These are phyloP conservation scores for Anoncus sp. DNA, from an alignment of 2,888 invertebrate genomes.

Conservation along the genomic window DNA sequence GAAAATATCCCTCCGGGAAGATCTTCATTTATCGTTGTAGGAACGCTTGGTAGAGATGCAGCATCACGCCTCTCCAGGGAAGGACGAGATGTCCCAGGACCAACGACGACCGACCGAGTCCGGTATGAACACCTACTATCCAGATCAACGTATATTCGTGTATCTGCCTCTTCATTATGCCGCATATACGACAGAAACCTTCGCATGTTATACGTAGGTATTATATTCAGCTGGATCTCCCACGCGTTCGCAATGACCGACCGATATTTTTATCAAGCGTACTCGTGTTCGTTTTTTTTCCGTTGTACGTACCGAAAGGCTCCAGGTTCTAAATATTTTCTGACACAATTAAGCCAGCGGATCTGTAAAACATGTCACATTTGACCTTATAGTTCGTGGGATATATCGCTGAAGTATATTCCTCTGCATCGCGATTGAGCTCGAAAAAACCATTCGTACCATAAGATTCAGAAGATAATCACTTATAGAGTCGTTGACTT, in stretches of 20 bases:
- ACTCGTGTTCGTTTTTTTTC: slow-evolving; percentile 41
- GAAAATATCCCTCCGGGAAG: slow-evolving; percentile 56
- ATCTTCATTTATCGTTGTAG: slow-evolving; percentile 62
- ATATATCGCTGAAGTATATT: neutral
- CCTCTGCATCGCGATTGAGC: neutral
- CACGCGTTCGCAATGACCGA: slow-evolving; percentile 74
- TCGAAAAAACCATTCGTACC: neutral
- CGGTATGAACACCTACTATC: slow-evolving; percentile 77
- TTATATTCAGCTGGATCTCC: slow-evolving; percentile 78
- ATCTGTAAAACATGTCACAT: neutral
- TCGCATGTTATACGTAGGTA: slow-evolving; percentile 47
- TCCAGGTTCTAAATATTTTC: slow-evolving; percentile 69
- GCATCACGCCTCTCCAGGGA: slow-evolving; percentile 63
- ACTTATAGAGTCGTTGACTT: no score
- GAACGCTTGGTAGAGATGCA: slow-evolving; percentile 49
- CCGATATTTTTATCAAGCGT: slow-evolving; percentile 80
- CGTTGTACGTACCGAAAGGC: slow-evolving; percentile 53
- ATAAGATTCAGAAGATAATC: no score
- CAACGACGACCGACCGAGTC: slow-evolving; percentile 65
- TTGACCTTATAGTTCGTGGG: neutral
- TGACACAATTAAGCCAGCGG: slow-evolving; percentile 9
- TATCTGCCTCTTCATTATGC: slow-evolving; percentile 32
- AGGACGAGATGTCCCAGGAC: slow-evolving; percentile 56
- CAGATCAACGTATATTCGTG: slow-evolving; percentile 57
- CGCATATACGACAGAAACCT: slow-evolving; percentile 40